Base-by-base conservation (phyloP, 2,113 vertebrate genomes). In the Pedionomus torquatus region DNA sequence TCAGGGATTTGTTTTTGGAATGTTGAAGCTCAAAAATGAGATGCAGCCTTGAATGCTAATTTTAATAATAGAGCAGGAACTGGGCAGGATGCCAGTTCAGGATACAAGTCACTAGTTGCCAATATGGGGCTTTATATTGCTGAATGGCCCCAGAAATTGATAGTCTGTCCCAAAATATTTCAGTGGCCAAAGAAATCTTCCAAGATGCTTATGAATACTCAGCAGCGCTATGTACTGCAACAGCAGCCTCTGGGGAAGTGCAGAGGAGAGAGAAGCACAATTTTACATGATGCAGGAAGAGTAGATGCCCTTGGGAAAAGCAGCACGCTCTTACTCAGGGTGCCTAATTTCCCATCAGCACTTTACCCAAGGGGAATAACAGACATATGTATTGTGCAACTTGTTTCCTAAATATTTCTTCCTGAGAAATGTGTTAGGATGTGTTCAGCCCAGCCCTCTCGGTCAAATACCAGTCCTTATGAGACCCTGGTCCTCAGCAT, bases 241-340 rank as follows among this genome's bases (percentile, higher is more conserved):
- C 2, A 4, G 66, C 25, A 63, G 85, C 14, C 57, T 28, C 16
- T 46, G 37, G 46, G 46, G 19, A 43, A 74, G 26, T 1, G 10
- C 18, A 41, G 55, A 83, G 23, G 7, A 19, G 30, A 78, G 71
- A 23, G 28, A 11, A 20, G 74, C 5, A 6, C 14, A 26, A 17
- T 19, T 58, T 65, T 68, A 10, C 1, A 0, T 43, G 70, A n/a
- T 57, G 18, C 21, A n/a, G 37, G 15, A 76, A 54, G 79, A 57
- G 35, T 54, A 54, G 52, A 72, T 91, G 35, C 33, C 21, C 3
- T 6, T 21, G 81, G 84, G 87, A 51, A 71, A 84, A 83, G 37
- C 63, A 81, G 49, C 0, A 0, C 0, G 7, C 17, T 55, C 14
- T 60, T 66, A 55, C 20, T 8, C 25, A 30, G 35, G 9, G 17